Evolutionary conservation across 2,113 vertebrate genomes (phyloP), one percentile per base, ranked within the genome.

Genomic region (Passer montanus): DNA sequence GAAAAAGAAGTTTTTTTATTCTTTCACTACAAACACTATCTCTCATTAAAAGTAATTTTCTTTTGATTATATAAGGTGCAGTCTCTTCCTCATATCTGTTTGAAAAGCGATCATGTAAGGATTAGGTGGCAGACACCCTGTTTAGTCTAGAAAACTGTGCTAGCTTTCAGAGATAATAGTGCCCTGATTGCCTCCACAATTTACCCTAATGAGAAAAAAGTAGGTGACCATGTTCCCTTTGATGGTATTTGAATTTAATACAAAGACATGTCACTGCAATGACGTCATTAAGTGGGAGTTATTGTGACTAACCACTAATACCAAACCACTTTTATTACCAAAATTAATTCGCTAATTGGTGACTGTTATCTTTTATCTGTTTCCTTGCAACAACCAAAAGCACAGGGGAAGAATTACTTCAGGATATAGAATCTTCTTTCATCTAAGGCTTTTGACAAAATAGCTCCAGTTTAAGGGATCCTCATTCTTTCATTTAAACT

Each of bases 21-120:
- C 59, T 62, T 67, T 60, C 3, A 35, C 9, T 46, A 2, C 7
- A 63, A 44, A 7, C 2, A 1, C 7, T 20, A 2, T 60, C 7
- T 81, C 21, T 44, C 14, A 17, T 58, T 27, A 77, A 31, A 69
- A 53, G 15, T 18, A 18, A 6, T 68, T 87, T 64, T 63, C 17
- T 20, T 55, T 35, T 44, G 3, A 11, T 55, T 9, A 3, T 23
- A 20, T 47, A 46, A 52, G 4, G 1, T 30, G 2, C 13, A 37
- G 35, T 24, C 17, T 23, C 6, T 37, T 60, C 23, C 33, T 73
- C 27, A n/a, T 23, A 35, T 5, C 6, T 72, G 7, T 50, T 63
- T 46, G 28, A 68, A 87, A 82, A 50, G 2, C 7, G 2, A 4
- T 66, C 10, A 30, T 22, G 8, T 39, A 76, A 59, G 18, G 8